Evolutionary conservation across 2,888 invertebrate genomes (phyloP).

Genomic region (Caradrina clavipalpis): DNA sequence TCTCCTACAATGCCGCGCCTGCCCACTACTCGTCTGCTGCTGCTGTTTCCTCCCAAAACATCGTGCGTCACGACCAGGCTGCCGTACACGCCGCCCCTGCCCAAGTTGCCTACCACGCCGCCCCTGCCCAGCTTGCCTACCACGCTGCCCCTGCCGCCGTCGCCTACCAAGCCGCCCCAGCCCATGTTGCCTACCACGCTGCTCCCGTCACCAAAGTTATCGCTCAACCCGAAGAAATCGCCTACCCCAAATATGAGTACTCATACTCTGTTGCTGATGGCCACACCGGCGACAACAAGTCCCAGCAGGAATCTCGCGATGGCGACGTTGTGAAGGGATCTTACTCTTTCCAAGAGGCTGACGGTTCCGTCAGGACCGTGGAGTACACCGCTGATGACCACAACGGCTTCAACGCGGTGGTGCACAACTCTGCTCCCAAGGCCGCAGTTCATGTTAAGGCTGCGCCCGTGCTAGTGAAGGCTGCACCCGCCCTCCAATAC

Average conservation of each 20-base stretch:
- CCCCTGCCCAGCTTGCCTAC: constrained; percentile 59
- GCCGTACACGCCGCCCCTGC: constrained; percentile 35
- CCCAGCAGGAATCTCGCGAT: constrained; percentile 86
- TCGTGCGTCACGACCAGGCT: constrained; percentile 50
- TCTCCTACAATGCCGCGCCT: constrained; percentile 66
- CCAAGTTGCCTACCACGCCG: constrained; percentile 64
- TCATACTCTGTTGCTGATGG: constrained; percentile 88
- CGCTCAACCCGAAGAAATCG: constrained; percentile 49
- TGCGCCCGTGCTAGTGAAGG: constrained; percentile 47
- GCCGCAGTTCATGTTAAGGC: constrained; percentile 76
- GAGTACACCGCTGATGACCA: constrained; percentile 88
- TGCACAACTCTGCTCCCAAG: constrained; percentile 79
- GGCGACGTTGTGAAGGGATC: constrained; percentile 87
- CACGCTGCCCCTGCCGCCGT: constrained; percentile 64
- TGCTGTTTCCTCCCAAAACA: constrained; percentile 54
- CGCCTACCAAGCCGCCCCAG: constrained; percentile 61
- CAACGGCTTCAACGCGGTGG: constrained; percentile 83
- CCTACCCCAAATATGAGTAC: constrained; percentile 81
- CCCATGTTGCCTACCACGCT: constrained; percentile 80
- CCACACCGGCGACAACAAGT: constrained; percentile 89
- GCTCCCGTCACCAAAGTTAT: constrained; percentile 75
- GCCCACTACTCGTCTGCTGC: constrained; percentile 61
- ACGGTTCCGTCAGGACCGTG: constrained; percentile 86
- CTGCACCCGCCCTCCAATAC: constrained; percentile 74
- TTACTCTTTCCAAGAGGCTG: constrained; percentile 86